These are phyloP conservation scores for Tympanoctomys barrerae DNA, from an alignment of 2,797 vertebrate species.

Conservation along the genomic window DNA sequence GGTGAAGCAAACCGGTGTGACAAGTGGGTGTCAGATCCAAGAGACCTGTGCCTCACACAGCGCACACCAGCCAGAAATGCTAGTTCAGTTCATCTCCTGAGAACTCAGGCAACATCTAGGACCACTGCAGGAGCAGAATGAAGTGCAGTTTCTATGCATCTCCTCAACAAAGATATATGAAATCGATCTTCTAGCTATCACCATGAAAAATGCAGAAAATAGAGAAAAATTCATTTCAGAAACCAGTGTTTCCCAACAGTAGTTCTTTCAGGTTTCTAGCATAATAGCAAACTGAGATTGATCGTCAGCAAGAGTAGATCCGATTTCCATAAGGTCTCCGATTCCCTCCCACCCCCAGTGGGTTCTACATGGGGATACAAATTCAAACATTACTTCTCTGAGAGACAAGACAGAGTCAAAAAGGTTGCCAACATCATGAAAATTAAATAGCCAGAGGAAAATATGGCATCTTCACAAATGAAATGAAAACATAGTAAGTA, in stretches of 20 bases:
- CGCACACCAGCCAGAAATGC: neutral
- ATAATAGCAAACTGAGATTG: neutral
- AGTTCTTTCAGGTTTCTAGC: neutral
- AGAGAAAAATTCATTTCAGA: neutral
- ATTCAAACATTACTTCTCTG: neutral
- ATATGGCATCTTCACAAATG: neutral
- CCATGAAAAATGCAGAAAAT: neutral
- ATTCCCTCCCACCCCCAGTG: neutral
- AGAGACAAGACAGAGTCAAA: slow-evolving; percentile 5
- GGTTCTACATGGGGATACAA: neutral
- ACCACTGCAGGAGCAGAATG: neutral
- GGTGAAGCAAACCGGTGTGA: too few species aligned
- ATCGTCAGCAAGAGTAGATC: neutral
- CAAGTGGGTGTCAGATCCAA: neutral
- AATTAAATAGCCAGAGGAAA: slow-evolving; percentile 35
- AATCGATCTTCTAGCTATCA: neutral
- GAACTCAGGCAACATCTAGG: neutral
- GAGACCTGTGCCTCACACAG: neutral
- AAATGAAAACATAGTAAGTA: neutral
- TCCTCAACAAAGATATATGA: neutral
- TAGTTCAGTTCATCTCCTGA: neutral
- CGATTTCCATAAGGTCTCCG: neutral
- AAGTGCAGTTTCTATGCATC: neutral
- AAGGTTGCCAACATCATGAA: neutral
- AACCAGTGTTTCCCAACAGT: neutral